Base-by-base conservation (phyloP, 2,113 vertebrate species). In the Lophius piscatorius region DNA sequence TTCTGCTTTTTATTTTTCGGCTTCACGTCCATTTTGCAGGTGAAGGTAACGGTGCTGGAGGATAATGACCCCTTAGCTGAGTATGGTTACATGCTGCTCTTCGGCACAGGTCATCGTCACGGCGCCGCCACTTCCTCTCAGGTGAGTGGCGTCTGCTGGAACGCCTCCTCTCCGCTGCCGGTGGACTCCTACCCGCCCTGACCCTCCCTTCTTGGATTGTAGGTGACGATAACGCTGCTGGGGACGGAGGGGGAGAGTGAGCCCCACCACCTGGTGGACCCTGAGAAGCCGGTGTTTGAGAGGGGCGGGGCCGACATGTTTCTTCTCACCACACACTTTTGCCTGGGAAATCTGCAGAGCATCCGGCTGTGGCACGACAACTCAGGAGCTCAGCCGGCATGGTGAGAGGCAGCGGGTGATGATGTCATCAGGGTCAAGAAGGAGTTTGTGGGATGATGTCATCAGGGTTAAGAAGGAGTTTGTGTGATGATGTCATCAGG, bases 321-420 rank as follows among this genome's bases (percentile, higher is more conserved):
- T 72, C 86, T 98, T 9, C 81, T 98, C 23, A 94, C 94, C 29
- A 97, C 95, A 1, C 91, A 95, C 28, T 97, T 96, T 64, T 95
- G 96, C 34, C 91, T 98, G 7, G 95, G 96, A 42, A 92, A 98
- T 33, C 86, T 98, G 20, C 92, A 81, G 76, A 91, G 89, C 79
- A 92, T 98, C 75, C 80, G 95, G 73, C 33, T 99, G 70, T 98
- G 95, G 97, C 96, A 99, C 9, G 93, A 98, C 81, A 98, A 95
- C 88, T 96, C 96, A 0, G 96, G 97, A 63, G 59, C 83, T 17
- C 90, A 75, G 49, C 94, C 95, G 0, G 93, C 94, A 33, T 98
- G 95, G 96, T 98, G 86, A 67, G 17, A 2, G 24, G 38, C 31
- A 49, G 21, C 10, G 22, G 2, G 22, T 40, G 18, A 51, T 21